Evolutionary conservation across 92 coral and sea anemone species (phyloP).

Genomic region (Paragorgia papillata): DNA sequence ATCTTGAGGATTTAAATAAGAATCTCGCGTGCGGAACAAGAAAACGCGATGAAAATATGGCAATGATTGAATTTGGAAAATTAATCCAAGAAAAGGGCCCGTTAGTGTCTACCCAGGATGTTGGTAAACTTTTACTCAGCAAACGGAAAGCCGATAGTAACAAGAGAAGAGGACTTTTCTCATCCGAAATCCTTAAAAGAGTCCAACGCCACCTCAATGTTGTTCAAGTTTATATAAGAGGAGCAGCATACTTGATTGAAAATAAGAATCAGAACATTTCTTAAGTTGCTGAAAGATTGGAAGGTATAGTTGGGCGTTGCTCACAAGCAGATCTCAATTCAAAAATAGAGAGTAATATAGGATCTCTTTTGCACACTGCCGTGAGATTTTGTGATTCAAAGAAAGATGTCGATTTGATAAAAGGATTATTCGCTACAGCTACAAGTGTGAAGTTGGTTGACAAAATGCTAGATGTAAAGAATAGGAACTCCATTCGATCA

Average conservation of each 20-base stretch:
- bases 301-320: not conserved
- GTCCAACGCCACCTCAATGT: conserved; percentile 15
- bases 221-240: conserved; percentile 1
- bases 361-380: conserved; percentile 29
- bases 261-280: conserved; percentile 18
- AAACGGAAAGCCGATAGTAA: not conserved
- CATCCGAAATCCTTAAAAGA: conserved; percentile 20
- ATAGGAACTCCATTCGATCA: conserved; percentile 6
- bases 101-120: conserved; percentile 30
- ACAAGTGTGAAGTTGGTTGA: too few relatives aligned
- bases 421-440: too few relatives aligned
- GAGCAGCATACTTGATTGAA: conserved; percentile 29
- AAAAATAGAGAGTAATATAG: conserved; percentile 21
- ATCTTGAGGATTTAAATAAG: conserved; percentile 8
- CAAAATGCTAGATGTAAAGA: conserved; percentile 11
- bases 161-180: not conserved
- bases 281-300: conserved; percentile 21
- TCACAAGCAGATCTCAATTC: conserved; percentile 9
- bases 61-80: conserved; percentile 25
- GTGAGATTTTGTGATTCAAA: conserved; percentile 32
- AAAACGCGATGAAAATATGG: not conserved
- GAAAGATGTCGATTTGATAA: conserved; percentile 36
- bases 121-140: not conserved
- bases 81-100: conserved; percentile 36
- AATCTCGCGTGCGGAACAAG: not conserved